These are phyloP conservation scores for Parapsyche elsis DNA, from an alignment of 1,140 invertebrate genomes.

Conservation along the genomic window DNA sequence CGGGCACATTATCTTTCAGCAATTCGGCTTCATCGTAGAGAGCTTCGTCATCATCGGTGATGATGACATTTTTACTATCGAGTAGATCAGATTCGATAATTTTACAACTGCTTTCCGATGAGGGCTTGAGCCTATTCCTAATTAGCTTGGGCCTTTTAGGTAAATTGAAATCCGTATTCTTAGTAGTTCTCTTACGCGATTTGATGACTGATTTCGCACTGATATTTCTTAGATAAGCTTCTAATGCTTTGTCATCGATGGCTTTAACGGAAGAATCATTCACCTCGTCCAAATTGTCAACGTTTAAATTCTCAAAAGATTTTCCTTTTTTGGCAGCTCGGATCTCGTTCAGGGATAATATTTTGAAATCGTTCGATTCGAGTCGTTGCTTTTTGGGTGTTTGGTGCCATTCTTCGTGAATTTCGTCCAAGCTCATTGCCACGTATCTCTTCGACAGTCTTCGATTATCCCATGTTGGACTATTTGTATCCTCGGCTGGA, in stretches of 20 bases:
- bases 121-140: neutral
- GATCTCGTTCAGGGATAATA: slow-evolving; percentile 51
- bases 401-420: slow-evolving; percentile 25
- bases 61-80: neutral
- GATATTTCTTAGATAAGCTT: slow-evolving; percentile 47
- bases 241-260: slow-evolving; percentile 47
- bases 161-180: neutral
- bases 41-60: neutral
- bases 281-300: neutral
- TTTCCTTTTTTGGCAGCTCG: slow-evolving; percentile 42
- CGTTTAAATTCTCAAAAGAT: neutral
- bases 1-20: slow-evolving; percentile 41
- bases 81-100: too few relatives aligned
- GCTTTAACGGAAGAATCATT: slow-evolving; percentile 1
- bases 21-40: neutral
- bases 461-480: neutral
- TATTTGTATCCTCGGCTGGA: neutral
- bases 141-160: slow-evolving; percentile 44
- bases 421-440: slow-evolving; percentile 51
- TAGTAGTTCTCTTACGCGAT: neutral
- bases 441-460: slow-evolving; percentile 37
- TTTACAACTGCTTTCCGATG: neutral
- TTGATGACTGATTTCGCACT: slow-evolving; percentile 18
- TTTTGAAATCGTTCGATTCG: slow-evolving; percentile 47
- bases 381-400: slow-evolving; percentile 32